These are phyloP conservation scores for Phymatocera aterrima DNA, from an alignment of 2,888 invertebrate genomes.

Conservation along the genomic window DNA sequence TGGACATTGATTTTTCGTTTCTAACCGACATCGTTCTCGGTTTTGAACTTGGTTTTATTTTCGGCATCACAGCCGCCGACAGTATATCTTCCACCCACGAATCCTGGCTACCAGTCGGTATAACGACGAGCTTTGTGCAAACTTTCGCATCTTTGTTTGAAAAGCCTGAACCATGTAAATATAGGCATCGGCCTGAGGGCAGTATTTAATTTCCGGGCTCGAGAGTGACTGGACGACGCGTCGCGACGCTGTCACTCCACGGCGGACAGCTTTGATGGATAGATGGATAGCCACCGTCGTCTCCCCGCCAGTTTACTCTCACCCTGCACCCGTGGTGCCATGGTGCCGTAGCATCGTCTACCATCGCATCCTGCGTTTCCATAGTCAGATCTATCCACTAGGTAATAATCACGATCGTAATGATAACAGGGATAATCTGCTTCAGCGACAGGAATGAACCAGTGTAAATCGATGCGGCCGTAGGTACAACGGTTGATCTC, in stretches of 20 bases:
- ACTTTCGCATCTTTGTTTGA: slow-evolving; percentile 46
- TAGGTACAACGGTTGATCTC: background rate
- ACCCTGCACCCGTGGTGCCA: background rate
- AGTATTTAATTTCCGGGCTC: slow-evolving; percentile 67
- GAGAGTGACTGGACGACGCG: slow-evolving; percentile 42
- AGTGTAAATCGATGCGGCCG: background rate
- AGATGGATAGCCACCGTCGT: slow-evolving; percentile 43
- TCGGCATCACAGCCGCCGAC: background rate
- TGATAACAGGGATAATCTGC: background rate
- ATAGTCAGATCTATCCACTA: slow-evolving; percentile 6
- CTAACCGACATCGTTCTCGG: background rate
- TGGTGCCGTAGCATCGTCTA: background rate
- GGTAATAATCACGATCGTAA: slow-evolving; percentile 4
- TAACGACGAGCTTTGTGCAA: slow-evolving; percentile 37
- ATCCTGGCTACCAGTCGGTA: background rate
- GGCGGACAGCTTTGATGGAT: slow-evolving; percentile 47
- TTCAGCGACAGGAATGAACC: background rate
- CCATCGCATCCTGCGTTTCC: background rate
- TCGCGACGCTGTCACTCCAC: slow-evolving; percentile 56
- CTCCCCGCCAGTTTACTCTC: slow-evolving; percentile 12
- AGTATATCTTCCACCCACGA: background rate
- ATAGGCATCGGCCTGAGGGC: slow-evolving; percentile 51
- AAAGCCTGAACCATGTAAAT: slow-evolving; percentile 46
- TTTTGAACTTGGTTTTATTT: background rate
- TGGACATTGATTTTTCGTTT: background rate